phyloP scores from a whole-genome alignment of 1,140 invertebrate genomes.

The Lucilia sericata region DNA sequence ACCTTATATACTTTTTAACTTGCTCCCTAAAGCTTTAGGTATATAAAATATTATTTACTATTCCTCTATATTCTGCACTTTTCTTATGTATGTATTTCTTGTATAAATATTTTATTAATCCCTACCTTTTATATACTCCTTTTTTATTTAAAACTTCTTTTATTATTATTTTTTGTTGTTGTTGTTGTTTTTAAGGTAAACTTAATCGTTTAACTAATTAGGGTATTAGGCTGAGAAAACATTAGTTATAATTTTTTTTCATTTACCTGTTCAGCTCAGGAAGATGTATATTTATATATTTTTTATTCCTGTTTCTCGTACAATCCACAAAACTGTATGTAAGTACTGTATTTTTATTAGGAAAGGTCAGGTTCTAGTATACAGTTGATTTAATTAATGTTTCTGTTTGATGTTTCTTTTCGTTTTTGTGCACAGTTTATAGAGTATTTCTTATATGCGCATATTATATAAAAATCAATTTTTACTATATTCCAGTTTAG shows the following conservation, averaged over 20 bases:
- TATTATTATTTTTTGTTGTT: background rate
- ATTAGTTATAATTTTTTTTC: background rate
- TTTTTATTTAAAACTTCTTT: background rate
- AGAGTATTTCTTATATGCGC: no score
- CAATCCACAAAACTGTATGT: no score
- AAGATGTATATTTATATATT: no score
- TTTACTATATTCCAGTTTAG: no score
- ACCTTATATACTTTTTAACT: background rate
- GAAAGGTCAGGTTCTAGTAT: background rate
- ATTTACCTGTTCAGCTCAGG: background rate
- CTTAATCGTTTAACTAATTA: slow-evolving; percentile 28
- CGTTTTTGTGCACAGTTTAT: background rate
- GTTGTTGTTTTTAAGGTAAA: background rate
- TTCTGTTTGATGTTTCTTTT: background rate
- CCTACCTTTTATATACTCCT: background rate
- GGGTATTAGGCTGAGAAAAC: slow-evolving; percentile 18
- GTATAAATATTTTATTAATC: background rate
- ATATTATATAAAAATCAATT: no score
- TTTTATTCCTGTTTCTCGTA: no score
- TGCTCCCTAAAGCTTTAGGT: background rate
- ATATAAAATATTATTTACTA: background rate
- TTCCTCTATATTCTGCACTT: no score
- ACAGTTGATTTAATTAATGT: background rate
- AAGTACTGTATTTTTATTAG: background rate
- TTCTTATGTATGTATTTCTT: no score